Conservation (phyloP, 1,140 invertebrate species). For the Hyposmocoma kahamanoa region DNA sequence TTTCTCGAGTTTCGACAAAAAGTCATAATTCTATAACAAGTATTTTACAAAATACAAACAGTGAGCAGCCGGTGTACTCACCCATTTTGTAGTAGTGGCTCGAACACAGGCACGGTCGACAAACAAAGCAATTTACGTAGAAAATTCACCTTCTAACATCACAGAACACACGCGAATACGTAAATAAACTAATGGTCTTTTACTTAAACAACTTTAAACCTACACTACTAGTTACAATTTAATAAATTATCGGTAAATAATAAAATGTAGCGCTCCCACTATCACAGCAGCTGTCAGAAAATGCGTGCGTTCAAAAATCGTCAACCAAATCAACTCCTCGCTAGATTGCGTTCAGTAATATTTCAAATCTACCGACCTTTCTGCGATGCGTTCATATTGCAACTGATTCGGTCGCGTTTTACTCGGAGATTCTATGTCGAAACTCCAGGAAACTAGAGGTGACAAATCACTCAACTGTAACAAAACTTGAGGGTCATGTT, state of each 20-base stretch:
- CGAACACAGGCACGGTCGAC: constrained; percentile 20
- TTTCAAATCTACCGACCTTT: too few species aligned
- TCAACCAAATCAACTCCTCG: too few species aligned
- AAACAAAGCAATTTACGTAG: constrained; percentile 10
- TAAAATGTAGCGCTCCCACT: background rate
- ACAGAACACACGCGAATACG: background rate
- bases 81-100: constrained; percentile 47
- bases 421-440: too few species aligned
- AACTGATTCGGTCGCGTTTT: too few species aligned
- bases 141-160: background rate
- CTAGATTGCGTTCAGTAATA: too few species aligned
- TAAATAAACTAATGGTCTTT: background rate
- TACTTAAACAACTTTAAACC: background rate
- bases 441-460: too few species aligned
- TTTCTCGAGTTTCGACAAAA: too few species aligned
- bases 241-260: background rate
- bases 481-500: too few species aligned
- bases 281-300: background rate
- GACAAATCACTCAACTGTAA: too few species aligned
- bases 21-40: constrained; percentile 1
- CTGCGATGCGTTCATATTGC: too few species aligned
- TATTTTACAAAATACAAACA: constrained; percentile 16
- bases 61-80: constrained; percentile 48
- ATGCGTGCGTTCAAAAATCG: background rate
- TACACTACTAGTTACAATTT: background rate